These are phyloP conservation scores for Aulostomus chinensis DNA, from an alignment of 2,797 vertebrate species.

Conservation along the genomic window DNA sequence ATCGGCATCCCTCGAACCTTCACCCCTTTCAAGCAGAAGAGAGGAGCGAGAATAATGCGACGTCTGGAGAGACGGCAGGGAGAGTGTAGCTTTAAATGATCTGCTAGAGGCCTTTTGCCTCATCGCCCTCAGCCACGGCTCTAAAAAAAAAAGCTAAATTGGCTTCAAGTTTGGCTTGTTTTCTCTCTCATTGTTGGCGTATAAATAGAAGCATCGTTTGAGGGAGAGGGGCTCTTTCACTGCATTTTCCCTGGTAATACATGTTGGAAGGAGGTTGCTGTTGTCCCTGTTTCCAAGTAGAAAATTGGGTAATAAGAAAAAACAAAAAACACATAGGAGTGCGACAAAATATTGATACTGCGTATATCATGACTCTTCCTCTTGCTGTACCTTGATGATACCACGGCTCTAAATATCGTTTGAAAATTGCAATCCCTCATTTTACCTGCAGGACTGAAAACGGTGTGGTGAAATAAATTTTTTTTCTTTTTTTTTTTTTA, in stretches of 20 bases:
- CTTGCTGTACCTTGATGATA: no score
- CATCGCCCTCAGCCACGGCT: slow-evolving; percentile 58
- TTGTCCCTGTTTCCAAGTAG: no score
- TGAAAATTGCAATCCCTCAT: no score
- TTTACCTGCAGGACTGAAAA: no score
- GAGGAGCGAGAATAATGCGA: slow-evolving; percentile 35
- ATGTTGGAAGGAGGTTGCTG: slow-evolving; percentile 26
- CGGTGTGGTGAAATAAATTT: no score
- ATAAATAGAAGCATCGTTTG: slow-evolving; percentile 53
- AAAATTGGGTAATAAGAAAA: no score
- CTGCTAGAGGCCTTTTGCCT: slow-evolving; percentile 60
- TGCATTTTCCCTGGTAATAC: slow-evolving; percentile 34
- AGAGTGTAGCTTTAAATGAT: slow-evolving; percentile 60
- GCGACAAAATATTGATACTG: no score
- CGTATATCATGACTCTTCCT: no score
- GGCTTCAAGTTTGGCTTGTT: slow-evolving; percentile 51
- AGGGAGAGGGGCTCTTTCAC: slow-evolving; percentile 15
- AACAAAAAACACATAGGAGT: no score
- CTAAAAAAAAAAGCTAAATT: slow-evolving; percentile 61
- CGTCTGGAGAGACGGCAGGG: slow-evolving; percentile 34
- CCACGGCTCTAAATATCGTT: no score
- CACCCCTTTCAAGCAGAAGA: slow-evolving; percentile 29
- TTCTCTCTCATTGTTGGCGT: slow-evolving; percentile 40
- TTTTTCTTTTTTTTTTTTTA: no score
- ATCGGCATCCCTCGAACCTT: slow-evolving; percentile 13